phyloP scores from a whole-genome alignment of 2,113 vertebrate genomes.

The Dissostichus mawsoni region DNA sequence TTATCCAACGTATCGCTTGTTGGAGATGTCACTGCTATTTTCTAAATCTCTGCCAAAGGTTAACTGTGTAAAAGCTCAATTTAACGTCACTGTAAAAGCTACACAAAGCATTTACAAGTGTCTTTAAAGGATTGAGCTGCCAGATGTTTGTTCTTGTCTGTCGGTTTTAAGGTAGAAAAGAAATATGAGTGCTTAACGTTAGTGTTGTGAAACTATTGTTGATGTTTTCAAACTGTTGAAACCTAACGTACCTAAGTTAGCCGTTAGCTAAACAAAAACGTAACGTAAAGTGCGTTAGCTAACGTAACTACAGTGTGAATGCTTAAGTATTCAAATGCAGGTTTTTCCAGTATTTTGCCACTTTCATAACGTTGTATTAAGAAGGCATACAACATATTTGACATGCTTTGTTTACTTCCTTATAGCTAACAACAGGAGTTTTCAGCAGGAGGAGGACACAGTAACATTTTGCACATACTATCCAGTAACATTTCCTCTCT shows the following conservation, averaged over 20 bases:
- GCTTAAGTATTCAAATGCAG: neutral
- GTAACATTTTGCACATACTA: neutral
- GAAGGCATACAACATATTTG: too few relatives aligned
- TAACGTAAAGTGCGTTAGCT: neutral
- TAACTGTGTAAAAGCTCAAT: conserved; percentile 20
- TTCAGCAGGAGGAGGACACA: too few relatives aligned
- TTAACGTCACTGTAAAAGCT: conserved; percentile 13
- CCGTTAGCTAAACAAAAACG: conserved; percentile 10
- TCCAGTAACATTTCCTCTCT: too few relatives aligned
- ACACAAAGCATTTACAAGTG: conserved; percentile 2
- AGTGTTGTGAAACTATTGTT: neutral
- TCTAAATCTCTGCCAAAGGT: neutral
- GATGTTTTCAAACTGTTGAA: neutral
- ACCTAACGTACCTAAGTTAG: conserved; percentile 14
- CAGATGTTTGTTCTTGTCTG: neutral
- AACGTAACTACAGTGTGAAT: neutral
- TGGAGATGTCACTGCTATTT: conserved; percentile 3
- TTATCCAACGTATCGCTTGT: neutral
- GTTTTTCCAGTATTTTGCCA: neutral
- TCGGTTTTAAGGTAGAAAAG: neutral
- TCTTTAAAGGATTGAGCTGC: neutral
- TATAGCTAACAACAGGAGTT: neutral
- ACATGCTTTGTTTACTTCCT: neutral
- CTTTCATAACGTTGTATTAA: neutral
- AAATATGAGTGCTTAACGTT: neutral